Conservation (phyloP, 2,113 vertebrate genomes). For the Prochilodus magdalenae region DNA sequence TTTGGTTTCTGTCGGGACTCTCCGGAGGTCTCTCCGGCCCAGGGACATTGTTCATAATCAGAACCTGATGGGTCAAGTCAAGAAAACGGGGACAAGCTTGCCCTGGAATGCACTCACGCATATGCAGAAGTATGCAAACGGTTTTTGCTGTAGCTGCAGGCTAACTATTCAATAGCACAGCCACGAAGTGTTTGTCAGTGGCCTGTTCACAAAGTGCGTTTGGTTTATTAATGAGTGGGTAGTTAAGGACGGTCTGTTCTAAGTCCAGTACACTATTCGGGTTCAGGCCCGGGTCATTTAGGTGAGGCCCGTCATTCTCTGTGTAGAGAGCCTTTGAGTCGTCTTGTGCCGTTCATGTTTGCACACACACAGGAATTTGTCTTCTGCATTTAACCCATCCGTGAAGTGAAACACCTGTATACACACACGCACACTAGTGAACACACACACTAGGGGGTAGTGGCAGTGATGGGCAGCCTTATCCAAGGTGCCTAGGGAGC, state of each 20-base stretch:
- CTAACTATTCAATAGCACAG: background rate
- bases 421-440: too few relatives aligned
- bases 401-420: too few relatives aligned
- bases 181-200: background rate
- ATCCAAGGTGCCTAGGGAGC: too few relatives aligned
- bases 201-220: background rate
- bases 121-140: background rate
- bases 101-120: slow-evolving; percentile 24
- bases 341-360: too few relatives aligned
- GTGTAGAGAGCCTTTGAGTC: too few relatives aligned
- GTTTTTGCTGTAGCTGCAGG: background rate
- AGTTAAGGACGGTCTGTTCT: background rate
- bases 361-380: too few relatives aligned
- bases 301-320: too few relatives aligned
- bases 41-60: slow-evolving; percentile 35
- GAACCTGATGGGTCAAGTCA: slow-evolving; percentile 28
- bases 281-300: too few relatives aligned
- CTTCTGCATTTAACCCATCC: too few relatives aligned
- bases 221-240: background rate
- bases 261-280: background rate
- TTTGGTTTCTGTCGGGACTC: background rate
- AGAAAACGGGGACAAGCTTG: slow-evolving; percentile 17
- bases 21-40: slow-evolving; percentile 20
- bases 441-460: too few relatives aligned
- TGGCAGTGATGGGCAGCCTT: too few relatives aligned